These are phyloP conservation scores for Allophyes oxyacanthae DNA, from an alignment of 2,888 invertebrate species.

Conservation along the genomic window DNA sequence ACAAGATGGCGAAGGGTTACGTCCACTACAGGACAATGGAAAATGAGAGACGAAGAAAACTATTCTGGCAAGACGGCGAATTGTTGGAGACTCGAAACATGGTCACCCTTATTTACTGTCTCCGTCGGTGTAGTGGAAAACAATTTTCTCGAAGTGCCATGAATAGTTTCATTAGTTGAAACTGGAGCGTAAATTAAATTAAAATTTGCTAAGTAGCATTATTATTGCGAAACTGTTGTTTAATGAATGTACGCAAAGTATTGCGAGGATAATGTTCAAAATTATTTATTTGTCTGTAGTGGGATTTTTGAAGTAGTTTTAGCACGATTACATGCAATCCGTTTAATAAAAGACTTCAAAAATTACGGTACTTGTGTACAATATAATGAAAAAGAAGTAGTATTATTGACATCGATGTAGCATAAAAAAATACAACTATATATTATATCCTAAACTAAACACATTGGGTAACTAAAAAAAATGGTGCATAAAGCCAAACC, in stretches of 20 bases:
- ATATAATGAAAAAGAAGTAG: too few relatives aligned
- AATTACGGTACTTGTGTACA: too few relatives aligned
- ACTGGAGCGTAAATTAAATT: conserved; percentile 33
- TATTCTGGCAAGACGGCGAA: conserved; percentile 14
- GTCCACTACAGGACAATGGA: conserved; percentile 12
- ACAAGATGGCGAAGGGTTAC: conserved; percentile 10
- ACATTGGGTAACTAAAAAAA: too few relatives aligned
- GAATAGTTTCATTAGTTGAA: conserved; percentile 38
- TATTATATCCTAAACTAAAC: too few relatives aligned
- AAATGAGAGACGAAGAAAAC: conserved; percentile 28
- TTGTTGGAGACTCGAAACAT: conserved; percentile 15
- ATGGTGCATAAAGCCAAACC: too few relatives aligned
- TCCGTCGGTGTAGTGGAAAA: conserved; percentile 9
- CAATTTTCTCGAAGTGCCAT: conserved; percentile 19
- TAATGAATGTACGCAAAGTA: conserved; percentile 30
- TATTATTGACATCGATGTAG: too few relatives aligned
- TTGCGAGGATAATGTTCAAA: conserved; percentile 16
- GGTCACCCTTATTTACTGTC: conserved; percentile 28
- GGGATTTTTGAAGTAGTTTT: conserved; percentile 16
- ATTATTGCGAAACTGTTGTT: conserved; percentile 38
- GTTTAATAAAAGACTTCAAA: too few relatives aligned
- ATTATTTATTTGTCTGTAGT: conserved; percentile 25
- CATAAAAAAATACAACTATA: too few relatives aligned
- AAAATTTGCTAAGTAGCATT: conserved; percentile 31
- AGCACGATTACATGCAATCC: too few relatives aligned